phyloP scores from a whole-genome alignment of 2,888 invertebrate species.

The Pandemis corylana region DNA sequence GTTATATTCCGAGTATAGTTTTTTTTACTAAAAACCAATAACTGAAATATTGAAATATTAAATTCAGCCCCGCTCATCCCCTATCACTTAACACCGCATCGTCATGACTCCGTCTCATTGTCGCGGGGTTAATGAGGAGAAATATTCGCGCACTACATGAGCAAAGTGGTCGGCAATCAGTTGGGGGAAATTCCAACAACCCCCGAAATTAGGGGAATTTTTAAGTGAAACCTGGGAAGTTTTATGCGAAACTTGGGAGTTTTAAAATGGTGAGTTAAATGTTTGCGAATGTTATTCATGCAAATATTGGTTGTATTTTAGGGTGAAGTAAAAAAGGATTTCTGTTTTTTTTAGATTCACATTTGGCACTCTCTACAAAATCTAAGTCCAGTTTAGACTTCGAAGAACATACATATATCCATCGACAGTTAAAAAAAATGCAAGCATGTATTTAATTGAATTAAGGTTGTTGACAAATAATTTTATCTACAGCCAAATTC shows the following conservation, averaged over 20 bases:
- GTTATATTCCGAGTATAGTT: too few relatives aligned
- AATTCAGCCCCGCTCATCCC: conserved; percentile 42
- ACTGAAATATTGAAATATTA: too few relatives aligned
- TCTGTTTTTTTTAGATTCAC: too few relatives aligned
- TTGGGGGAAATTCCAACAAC: not conserved
- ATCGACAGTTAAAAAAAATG: too few relatives aligned
- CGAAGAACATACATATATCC: too few relatives aligned
- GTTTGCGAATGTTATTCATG: not conserved
- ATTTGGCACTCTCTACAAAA: too few relatives aligned
- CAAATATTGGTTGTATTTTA: not conserved
- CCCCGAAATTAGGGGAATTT: conserved; percentile 14
- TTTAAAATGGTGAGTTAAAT: too few relatives aligned
- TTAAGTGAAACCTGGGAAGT: not conserved
- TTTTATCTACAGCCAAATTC: too few relatives aligned
- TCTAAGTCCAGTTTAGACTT: too few relatives aligned
- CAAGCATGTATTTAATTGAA: too few relatives aligned
- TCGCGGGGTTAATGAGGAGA: conserved; percentile 71
- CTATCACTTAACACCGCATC: conserved; percentile 50
- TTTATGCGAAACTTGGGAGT: not conserved
- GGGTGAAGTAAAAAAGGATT: not conserved
- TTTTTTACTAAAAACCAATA: too few relatives aligned
- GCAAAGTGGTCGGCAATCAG: conserved; percentile 26
- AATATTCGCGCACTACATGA: conserved; percentile 46
- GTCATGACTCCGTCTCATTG: conserved; percentile 68
- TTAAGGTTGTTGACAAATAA: too few relatives aligned